Evolutionary conservation across 2,113 vertebrate genomes (phyloP).

Genomic region (Aleadryas rufinucha): DNA sequence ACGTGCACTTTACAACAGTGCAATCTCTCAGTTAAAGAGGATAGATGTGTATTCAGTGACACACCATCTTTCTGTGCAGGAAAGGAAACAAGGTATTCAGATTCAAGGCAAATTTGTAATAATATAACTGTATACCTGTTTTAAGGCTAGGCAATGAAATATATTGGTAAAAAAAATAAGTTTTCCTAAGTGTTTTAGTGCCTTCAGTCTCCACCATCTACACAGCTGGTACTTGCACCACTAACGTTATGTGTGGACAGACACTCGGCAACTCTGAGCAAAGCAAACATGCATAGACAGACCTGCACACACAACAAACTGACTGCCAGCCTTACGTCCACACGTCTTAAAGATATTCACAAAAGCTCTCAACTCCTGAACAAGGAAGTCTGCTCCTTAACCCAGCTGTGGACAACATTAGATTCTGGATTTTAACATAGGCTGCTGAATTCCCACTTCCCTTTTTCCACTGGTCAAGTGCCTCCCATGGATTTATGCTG

Average conservation of each 20-base stretch:
- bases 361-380: background rate
- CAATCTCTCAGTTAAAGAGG: background rate
- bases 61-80: background rate
- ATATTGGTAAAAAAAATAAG: background rate
- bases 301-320: accelerated
- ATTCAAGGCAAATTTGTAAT: background rate
- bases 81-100: background rate
- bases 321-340: background rate
- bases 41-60: background rate
- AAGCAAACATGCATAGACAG: background rate
- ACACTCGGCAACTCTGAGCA: background rate
- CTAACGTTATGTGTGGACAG: background rate
- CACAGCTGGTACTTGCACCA: background rate
- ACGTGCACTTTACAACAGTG: accelerated
- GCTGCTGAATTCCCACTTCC: background rate
- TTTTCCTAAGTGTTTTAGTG: background rate
- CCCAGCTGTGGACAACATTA: background rate
- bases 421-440: background rate
- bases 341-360: background rate
- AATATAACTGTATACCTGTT: background rate
- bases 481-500: constrained; percentile 31
- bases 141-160: background rate
- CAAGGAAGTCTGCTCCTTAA: background rate
- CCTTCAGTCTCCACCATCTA: background rate
- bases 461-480: background rate